Conservation (phyloP, 2,888 invertebrate species). For the Latheticus oryzae region DNA sequence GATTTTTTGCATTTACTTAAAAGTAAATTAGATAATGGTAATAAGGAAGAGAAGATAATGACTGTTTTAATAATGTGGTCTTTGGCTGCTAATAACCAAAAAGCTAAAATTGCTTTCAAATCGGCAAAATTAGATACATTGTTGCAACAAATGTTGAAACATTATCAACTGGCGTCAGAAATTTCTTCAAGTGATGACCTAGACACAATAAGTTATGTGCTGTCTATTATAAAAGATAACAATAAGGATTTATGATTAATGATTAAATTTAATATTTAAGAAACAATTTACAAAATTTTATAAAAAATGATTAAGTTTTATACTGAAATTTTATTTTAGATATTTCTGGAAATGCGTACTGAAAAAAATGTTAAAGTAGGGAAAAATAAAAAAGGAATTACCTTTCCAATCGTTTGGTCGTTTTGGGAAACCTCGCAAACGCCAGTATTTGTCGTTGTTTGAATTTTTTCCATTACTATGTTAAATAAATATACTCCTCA, state of each 20-base stretch:
- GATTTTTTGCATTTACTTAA: slow-evolving; percentile 67
- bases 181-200: slow-evolving; percentile 55
- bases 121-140: slow-evolving; percentile 66
- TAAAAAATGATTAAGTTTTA: slow-evolving; percentile 16
- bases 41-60: slow-evolving; percentile 65
- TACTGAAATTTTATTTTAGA: slow-evolving; percentile 7
- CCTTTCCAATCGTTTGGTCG: slow-evolving; percentile 36
- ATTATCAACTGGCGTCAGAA: slow-evolving; percentile 59
- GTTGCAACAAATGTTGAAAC: slow-evolving; percentile 66
- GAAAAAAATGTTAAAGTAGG: background rate
- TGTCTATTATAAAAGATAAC: slow-evolving; percentile 56
- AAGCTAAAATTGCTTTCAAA: slow-evolving; percentile 71
- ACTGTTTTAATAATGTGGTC: slow-evolving; percentile 74
- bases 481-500: slow-evolving; percentile 11
- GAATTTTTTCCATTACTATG: slow-evolving; percentile 30
- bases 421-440: slow-evolving; percentile 13
- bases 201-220: slow-evolving; percentile 58
- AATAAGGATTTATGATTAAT: slow-evolving; percentile 36
- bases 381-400: no score
- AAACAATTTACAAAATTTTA: slow-evolving; percentile 9
- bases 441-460: slow-evolving; percentile 37
- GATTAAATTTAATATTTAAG: slow-evolving; percentile 3
- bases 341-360: slow-evolving; percentile 1
- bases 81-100: slow-evolving; percentile 76
- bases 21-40: slow-evolving; percentile 64